Base-by-base conservation (phyloP, 92 coral and sea anemone genomes). In the Palythoa grandiflora region DNA sequence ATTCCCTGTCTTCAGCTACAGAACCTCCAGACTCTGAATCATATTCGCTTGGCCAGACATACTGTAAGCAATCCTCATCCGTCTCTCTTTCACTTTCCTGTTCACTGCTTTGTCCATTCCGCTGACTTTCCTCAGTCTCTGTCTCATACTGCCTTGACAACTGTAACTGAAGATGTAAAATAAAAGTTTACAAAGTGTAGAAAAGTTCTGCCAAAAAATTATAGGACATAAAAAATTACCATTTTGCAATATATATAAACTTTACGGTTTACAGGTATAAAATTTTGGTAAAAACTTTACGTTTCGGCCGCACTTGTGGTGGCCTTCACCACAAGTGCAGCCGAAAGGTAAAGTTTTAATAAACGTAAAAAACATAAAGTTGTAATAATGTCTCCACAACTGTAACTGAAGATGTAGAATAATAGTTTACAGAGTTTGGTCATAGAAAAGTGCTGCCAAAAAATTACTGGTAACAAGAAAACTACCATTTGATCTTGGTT, bases 401-500 rank as follows among this genome's bases (percentile, higher is more conserved):
- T 54, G 60, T 54, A 54, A 60, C 66, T 60, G 66, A 60, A 60
- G 66, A 60, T 60, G 19, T 60, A 60, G 66, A 60, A 60, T 60
- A 60, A 60, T 60, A 60, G 66, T 60, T 60, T 0, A 60, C 66
- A 60, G 66, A 60, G 66, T 60, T 60, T 60, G 66, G 66, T 60
- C 66, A 60, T 60, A 60, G 66, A 60, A 60, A 60, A 60, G 66
- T 60, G 66, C 66, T 60, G 1, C 66, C 66, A 60, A 60, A 60
- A 60, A 60, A 60, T 60, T 60, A 60, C 66, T 13, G 19, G 66
- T 60, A 60, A 60, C 66, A 60, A 60, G 66, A 60, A 60, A 60
- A 60, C 66, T 60, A 60, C 66, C 66, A 60, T 60, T 60, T 60
- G 66, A 60, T 60, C 66, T 60, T 60, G 66, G 66, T 60, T 60